Evolutionary conservation across 2,888 invertebrate species (phyloP), one percentile per base, ranked within the genome.

Genomic region (Liodrosophila aerea): DNA sequence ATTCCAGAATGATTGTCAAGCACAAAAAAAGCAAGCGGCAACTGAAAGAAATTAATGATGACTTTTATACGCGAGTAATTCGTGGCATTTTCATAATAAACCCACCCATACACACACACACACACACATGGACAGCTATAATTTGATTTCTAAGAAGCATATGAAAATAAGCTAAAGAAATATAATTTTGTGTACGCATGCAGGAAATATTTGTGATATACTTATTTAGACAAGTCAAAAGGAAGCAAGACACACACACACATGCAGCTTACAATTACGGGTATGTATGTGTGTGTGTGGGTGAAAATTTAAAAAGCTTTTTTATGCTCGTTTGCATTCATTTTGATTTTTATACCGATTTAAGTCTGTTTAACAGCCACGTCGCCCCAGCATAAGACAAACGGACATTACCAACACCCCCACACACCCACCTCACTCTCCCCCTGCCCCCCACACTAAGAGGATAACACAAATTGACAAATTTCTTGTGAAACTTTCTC

Each of bases 31-130:
- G 30, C 2, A 7, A 30, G 30, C 11, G 80, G 74, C 86, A 74
- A 81, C 85, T 61, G 74, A 70, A 65, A 62, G 65, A 82, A 82
- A 82, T 82, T 86, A 82, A 86, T 86, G 86, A 86, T 86, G 81
- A 82, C 81, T 82, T 82, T 82, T 81, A 82, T 82, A 70, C 64
- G 85, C 86, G 65, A 72, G 74, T 81, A 86, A 82, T 82, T 82
- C 86, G 73, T 76, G 86, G 86, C 53, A 81, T 86, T 82, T 82
- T 86, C 49, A 76, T 82, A 86, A 86, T 76, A 82, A 81, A 72
- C 77, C 59, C 64, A 54, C 27, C 45, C 46, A 41, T 18, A 43
- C 36, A 49, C 15, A 34, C 56, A 40, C 44, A 45, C 37, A 33
- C 31, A n/a, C 30, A 22, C 13, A 36, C 11, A 49, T 40, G 54